phyloP scores from a whole-genome alignment of 2,797 vertebrate species.

The Paratrypauchen microcephalus region DNA sequence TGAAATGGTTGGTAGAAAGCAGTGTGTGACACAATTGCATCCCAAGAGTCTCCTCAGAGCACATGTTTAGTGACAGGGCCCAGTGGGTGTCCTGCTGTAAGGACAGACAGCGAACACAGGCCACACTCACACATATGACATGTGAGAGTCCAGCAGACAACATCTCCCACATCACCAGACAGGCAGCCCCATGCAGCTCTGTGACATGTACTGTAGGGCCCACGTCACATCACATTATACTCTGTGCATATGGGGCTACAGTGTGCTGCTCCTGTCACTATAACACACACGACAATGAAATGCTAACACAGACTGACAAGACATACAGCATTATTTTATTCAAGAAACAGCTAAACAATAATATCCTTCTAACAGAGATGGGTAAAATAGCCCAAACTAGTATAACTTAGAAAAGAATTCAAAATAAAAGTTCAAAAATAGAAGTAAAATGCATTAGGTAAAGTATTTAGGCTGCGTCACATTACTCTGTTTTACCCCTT shows the following conservation, averaged over 20 bases:
- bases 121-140: conserved; percentile 28
- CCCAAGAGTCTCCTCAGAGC: conserved; percentile 37
- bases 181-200: conserved; percentile 53
- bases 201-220: conserved; percentile 77
- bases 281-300: conserved; percentile 18
- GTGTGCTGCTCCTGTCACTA: conserved; percentile 42
- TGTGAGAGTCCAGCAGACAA: conserved; percentile 60
- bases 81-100: conserved; percentile 55
- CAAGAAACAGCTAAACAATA: not conserved
- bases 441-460: too few species aligned
- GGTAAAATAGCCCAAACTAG: not conserved
- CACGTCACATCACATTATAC: conserved; percentile 75
- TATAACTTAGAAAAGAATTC: not conserved
- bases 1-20: conserved; percentile 36
- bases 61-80: conserved; percentile 59
- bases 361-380: not conserved
- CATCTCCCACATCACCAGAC: conserved; percentile 63
- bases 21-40: conserved; percentile 47
- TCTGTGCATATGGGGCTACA: conserved; percentile 35
- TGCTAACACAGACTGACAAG: conserved; percentile 1
- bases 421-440: not conserved
- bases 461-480: too few species aligned
- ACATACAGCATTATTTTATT: conserved; percentile 4
- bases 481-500: too few species aligned
- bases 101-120: conserved; percentile 37